These are phyloP conservation scores for Radopholus similis DNA, from an alignment of 1,140 invertebrate genomes.

Conservation along the genomic window DNA sequence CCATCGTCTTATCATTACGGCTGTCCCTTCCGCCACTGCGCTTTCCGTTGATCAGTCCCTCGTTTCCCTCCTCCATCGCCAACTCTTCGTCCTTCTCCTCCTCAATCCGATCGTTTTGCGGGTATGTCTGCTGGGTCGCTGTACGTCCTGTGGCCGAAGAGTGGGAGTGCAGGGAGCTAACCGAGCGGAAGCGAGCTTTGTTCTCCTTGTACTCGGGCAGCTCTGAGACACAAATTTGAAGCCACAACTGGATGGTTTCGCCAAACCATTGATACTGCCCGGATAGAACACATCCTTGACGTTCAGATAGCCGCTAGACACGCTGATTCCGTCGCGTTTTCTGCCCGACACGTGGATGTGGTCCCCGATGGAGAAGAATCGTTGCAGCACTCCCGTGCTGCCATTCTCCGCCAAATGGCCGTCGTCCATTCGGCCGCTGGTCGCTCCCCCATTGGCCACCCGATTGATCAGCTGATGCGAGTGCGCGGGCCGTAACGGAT, in stretches of 20 bases:
- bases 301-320: constrained; percentile 73
- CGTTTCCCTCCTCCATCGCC: too few species aligned
- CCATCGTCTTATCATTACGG: background rate
- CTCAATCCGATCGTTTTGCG: constrained; percentile 16
- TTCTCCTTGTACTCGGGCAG: constrained; percentile 64
- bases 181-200: constrained; percentile 28
- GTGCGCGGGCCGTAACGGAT: constrained; percentile 31
- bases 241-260: background rate
- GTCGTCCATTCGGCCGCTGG: background rate
- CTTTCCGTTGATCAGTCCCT: too few species aligned
- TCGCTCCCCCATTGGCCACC: background rate
- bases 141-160: too few species aligned
- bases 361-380: constrained; percentile 52
- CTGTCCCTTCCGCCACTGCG: too few species aligned
- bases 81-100: constrained; percentile 18
- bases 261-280: constrained; percentile 68
- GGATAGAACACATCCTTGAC: constrained; percentile 81
- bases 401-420: background rate
- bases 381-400: constrained; percentile 22
- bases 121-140: too few species aligned
- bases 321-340: constrained; percentile 52
- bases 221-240: constrained; percentile 60
- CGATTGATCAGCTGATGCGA: constrained; percentile 24
- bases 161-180: constrained; percentile 34
- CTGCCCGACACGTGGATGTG: constrained; percentile 18